Base-by-base conservation (phyloP, 2,113 vertebrate species). In the Epinephelus cyanopodus region DNA sequence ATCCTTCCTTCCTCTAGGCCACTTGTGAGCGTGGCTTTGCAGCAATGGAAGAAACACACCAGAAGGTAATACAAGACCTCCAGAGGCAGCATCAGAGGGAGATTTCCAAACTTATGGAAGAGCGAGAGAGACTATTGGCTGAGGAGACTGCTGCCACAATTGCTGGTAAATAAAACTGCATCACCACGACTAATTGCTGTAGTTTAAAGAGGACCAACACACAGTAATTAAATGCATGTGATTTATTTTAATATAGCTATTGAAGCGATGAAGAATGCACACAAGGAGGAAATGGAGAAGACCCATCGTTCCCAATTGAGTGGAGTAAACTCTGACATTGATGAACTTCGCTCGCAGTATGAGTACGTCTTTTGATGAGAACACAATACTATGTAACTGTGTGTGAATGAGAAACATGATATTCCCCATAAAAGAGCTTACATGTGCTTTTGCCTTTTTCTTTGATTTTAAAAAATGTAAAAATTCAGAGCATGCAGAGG, bases 261-360 rank as follows among this genome's bases (percentile, higher is more conserved):
- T 2, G 98, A 99, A 94, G 98, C 98, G 88, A 99, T 99, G 98
- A 99, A 98, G 94, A 99, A 99, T 0, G 98, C 98, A 0, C 98
- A 99, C 92, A 95, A 96, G 29, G 98, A 99, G 90, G 98, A 99
- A 77, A 74, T 99, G 94, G 97, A 97, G 90, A 99, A 99, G 92
- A 96, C 94, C 62, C 97, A 99, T 48, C 96, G 98, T 37, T 97
- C 98, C 14, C 98, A 97, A 90, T 95, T 98, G 87, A 98, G 97
- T 77, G 97, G 98, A 18, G 89, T 97, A 89, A 97, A 97, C 39
- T 95, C 97, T 0, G 98, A 99, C 83, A 96, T 98, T 0, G 97
- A 98, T 91, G 97, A 98, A 29, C 95, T 99, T 58, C 95, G 94
- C 73, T 92, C 95, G 62, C 97, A 99, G 87, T 98, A 98, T 17